Evolutionary conservation across 1,140 invertebrate species (phyloP).

Genomic region (Cecropterus lyciades): DNA sequence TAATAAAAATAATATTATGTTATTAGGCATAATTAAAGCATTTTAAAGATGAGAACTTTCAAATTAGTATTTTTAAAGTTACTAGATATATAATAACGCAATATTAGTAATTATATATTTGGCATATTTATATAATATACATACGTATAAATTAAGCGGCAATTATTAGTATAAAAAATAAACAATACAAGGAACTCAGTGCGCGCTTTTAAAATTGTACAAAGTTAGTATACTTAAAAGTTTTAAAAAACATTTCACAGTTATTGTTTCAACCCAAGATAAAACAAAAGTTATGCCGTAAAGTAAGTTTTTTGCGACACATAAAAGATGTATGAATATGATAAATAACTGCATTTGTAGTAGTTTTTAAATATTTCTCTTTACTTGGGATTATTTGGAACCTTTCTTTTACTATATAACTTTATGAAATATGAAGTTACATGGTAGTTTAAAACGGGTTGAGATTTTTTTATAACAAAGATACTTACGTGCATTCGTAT

Average conservation of each 20-base stretch:
- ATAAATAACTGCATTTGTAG: conserved; percentile 21
- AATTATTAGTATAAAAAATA: conserved; percentile 38
- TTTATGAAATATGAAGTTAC: conserved; percentile 8
- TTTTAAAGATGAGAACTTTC: neutral
- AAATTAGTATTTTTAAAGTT: conserved; percentile 1
- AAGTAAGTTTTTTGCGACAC: conserved; percentile 9
- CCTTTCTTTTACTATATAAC: neutral
- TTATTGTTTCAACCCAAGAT: conserved; percentile 8
- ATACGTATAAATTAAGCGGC: conserved; percentile 24
- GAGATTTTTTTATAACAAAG: conserved; percentile 24
- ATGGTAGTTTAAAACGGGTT: neutral
- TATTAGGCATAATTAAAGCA: conserved; percentile 29
- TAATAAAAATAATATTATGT: conserved; percentile 36
- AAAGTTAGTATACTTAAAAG: conserved; percentile 14
- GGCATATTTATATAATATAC: conserved; percentile 28
- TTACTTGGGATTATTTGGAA: conserved; percentile 10
- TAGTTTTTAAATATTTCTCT: conserved; percentile 3
- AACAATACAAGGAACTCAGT: conserved; percentile 50
- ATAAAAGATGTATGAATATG: conserved; percentile 17
- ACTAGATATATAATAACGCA: conserved; percentile 31
- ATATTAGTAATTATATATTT: conserved; percentile 34
- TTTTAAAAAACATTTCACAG: conserved; percentile 24
- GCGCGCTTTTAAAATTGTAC: conserved; percentile 47
- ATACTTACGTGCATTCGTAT: conserved; percentile 98
- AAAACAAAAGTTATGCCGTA: conserved; percentile 21